Evolutionary conservation across 2,113 vertebrate species (phyloP).

Genomic region (Ornithorhynchus anatinus): DNA sequence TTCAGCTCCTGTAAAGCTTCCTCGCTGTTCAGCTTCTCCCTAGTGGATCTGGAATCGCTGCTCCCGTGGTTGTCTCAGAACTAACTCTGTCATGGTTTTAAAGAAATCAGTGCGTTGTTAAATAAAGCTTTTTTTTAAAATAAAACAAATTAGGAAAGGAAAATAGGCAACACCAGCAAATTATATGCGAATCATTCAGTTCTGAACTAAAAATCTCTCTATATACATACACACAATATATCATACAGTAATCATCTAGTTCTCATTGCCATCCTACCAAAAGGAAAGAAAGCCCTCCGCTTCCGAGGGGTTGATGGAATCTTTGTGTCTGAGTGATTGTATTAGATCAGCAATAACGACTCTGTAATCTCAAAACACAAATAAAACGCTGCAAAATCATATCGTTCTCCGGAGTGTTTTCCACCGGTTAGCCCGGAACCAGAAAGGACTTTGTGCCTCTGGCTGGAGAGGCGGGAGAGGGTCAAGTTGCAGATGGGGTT

Average conservation of each 20-base stretch:
- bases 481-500: neutral
- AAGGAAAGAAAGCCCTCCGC: constrained; percentile 68
- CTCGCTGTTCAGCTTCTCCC: constrained; percentile 71
- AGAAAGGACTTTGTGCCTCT: neutral
- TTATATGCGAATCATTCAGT: constrained; percentile 59
- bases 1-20: constrained; percentile 61
- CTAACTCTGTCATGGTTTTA: constrained; percentile 55
- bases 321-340: constrained; percentile 90
- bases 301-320: constrained; percentile 84
- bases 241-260: constrained; percentile 75
- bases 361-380: constrained; percentile 88
- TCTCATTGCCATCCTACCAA: constrained; percentile 80
- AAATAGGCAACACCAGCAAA: constrained; percentile 88
- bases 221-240: constrained; percentile 24
- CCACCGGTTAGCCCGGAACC: constrained; percentile 7
- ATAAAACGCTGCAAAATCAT: constrained; percentile 80
- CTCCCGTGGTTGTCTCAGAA: constrained; percentile 67
- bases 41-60: constrained; percentile 66
- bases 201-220: constrained; percentile 61
- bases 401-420: neutral
- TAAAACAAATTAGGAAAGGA: constrained; percentile 52
- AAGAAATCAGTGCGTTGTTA: constrained; percentile 54
- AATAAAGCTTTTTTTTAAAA: constrained; percentile 60
- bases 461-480: neutral
- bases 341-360: constrained; percentile 98